Conservation (phyloP, 2,797 vertebrate species). For the Crocodylus rhombifer region DNA sequence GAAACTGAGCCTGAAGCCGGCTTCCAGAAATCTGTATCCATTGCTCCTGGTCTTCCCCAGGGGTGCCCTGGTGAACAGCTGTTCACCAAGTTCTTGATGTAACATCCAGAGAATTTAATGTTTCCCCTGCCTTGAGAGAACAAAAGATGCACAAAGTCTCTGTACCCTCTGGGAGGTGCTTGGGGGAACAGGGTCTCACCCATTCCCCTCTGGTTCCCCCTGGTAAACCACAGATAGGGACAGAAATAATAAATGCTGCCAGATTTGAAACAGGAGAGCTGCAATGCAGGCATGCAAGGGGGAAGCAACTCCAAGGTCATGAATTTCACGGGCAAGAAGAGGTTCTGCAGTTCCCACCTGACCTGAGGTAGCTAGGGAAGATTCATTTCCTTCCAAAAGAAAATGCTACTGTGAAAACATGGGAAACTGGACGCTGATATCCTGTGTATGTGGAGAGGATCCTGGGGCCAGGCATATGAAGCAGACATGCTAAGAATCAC, state of each 20-base stretch:
- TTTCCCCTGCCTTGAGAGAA: too few species aligned
- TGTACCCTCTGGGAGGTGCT: too few species aligned
- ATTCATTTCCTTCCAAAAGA: background rate
- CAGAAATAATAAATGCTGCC: rapidly evolving
- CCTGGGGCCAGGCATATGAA: background rate
- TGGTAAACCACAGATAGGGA: too few species aligned
- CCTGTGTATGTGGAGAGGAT: background rate
- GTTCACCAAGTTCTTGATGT: too few species aligned
- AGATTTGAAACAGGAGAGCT: background rate
- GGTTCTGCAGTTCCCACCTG: background rate
- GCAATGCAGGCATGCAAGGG: background rate
- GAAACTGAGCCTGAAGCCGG: too few species aligned
- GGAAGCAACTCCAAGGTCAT: background rate
- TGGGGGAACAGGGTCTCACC: too few species aligned
- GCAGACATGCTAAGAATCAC: constrained; percentile 8
- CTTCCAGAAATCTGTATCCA: too few species aligned
- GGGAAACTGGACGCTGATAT: background rate
- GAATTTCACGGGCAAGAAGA: background rate
- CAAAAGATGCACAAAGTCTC: too few species aligned
- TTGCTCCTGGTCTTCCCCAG: too few species aligned
- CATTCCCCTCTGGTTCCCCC: too few species aligned
- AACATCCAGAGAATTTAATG: too few species aligned
- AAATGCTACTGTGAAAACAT: background rate
- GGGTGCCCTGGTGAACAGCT: too few species aligned
- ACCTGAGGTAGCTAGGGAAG: background rate